Percentiles rank a stretch among this genome's conserved stretches.
Evolutionary conservation across 2,888 invertebrate species (phyloP).

Genomic region (Chironomus tentans): DNA sequence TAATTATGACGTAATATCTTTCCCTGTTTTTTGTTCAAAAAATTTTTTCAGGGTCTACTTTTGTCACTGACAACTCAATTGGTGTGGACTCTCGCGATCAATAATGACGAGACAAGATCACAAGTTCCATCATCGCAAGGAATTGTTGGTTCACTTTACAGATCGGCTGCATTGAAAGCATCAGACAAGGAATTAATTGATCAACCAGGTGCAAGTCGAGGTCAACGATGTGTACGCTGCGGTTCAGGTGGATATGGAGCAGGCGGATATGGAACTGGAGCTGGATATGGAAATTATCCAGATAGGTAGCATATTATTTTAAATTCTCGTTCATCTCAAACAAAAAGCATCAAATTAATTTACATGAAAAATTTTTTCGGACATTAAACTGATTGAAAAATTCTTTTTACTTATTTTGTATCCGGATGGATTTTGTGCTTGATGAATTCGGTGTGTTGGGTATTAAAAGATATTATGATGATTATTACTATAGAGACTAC

Average conservation of each 20-base stretch:
- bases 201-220: neutral
- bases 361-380: neutral
- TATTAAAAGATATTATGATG: neutral
- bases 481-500: constrained; percentile 27
- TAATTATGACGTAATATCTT: neutral
- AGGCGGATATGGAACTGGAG: neutral
- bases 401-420: neutral
- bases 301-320: constrained; percentile 10
- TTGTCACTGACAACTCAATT: constrained; percentile 13
- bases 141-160: constrained; percentile 2
- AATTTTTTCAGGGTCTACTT: neutral
- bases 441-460: neutral
- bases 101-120: neutral
- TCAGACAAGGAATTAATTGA: neutral
- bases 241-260: neutral
- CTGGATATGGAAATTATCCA: constrained; percentile 6
- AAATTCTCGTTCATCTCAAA: neutral
- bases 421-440: neutral
- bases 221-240: constrained; percentile 9
- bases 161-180: constrained; percentile 15
- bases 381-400: neutral
- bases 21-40: neutral
- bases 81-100: neutral
- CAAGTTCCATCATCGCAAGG: neutral
- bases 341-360: neutral